Evolutionary conservation across 2,888 invertebrate genomes (phyloP).

Genomic region (Acleris sparsana): DNA sequence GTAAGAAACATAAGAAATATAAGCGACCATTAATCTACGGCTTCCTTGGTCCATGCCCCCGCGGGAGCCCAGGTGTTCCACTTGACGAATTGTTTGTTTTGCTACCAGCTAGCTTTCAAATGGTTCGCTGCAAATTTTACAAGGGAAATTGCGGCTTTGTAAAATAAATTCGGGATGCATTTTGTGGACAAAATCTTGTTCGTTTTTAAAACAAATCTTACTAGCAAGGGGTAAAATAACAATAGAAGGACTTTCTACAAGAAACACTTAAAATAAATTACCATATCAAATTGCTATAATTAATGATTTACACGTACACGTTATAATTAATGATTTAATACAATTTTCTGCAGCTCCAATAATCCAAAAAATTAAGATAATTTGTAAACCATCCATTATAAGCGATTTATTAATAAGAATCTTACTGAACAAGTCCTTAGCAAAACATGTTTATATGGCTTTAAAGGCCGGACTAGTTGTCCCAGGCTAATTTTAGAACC

Average conservation of each 20-base stretch:
- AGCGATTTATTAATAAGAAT: conserved; percentile 22
- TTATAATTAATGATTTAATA: too few species aligned
- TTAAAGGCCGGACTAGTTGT: conserved; percentile 66
- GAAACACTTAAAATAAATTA: too few species aligned
- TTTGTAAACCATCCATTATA: neutral
- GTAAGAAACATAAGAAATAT: conserved; percentile 69
- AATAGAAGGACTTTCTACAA: too few species aligned
- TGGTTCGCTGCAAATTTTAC: conserved; percentile 56
- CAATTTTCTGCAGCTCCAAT: too few species aligned
- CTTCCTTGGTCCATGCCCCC: conserved; percentile 49
- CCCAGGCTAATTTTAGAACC: conserved; percentile 69
- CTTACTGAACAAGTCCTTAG: conserved; percentile 22
- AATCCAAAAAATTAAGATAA: neutral
- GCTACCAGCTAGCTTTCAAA: conserved; percentile 56
- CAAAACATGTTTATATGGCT: conserved; percentile 31
- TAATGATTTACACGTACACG: too few species aligned
- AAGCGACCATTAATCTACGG: conserved; percentile 75
- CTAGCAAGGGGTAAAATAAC: too few species aligned
- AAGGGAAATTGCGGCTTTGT: conserved; percentile 40
- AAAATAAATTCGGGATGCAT: conserved; percentile 28
- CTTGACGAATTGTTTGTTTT: conserved; percentile 76
- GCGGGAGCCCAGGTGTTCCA: conserved; percentile 65
- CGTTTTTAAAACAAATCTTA: too few species aligned
- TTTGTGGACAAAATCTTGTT: neutral
- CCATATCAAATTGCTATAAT: too few species aligned